Percentiles rank a stretch among this genome's conserved stretches.
These are phyloP conservation scores for Habropoda laboriosa DNA, from an alignment of 1,140 invertebrate species.

Conservation along the genomic window DNA sequence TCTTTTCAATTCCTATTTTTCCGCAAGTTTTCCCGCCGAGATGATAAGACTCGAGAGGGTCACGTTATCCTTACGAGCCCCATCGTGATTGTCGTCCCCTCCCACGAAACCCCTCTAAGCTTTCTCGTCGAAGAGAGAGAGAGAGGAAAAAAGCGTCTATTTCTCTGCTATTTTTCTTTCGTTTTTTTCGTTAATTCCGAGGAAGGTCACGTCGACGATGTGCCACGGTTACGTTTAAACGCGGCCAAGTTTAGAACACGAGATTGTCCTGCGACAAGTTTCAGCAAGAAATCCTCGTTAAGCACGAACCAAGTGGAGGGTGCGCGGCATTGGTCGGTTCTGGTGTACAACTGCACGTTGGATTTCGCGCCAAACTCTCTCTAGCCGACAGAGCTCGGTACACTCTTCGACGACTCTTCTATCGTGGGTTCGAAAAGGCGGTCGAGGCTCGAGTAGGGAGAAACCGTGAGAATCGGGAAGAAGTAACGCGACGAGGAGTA, in stretches of 20 bases:
- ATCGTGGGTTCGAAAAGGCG: constrained; percentile 10
- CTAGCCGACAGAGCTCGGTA: constrained; percentile 19
- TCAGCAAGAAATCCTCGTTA: constrained; percentile 54
- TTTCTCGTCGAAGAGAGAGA: background rate
- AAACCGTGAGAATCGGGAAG: constrained; percentile 35
- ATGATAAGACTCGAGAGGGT: constrained; percentile 16
- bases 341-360: constrained; percentile 55
- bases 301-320: constrained; percentile 52
- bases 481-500: constrained; percentile 10
- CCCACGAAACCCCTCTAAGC: background rate
- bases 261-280: constrained; percentile 39
- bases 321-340: constrained; percentile 41
- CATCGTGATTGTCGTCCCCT: constrained; percentile 28
- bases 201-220: background rate
- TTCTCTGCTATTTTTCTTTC: background rate
- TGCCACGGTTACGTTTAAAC: constrained; percentile 17
- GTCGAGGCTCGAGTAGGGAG: background rate
- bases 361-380: constrained; percentile 60
- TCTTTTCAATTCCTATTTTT: constrained; percentile 39
- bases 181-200: background rate
- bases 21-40: constrained; percentile 1
- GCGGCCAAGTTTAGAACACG: constrained; percentile 7
- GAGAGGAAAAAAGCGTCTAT: too few species aligned
- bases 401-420: constrained; percentile 35
- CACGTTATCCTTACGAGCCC: constrained; percentile 8